These are phyloP conservation scores for Chaetodon trifasciatus DNA, from an alignment of 2,797 vertebrate species.

Conservation along the genomic window DNA sequence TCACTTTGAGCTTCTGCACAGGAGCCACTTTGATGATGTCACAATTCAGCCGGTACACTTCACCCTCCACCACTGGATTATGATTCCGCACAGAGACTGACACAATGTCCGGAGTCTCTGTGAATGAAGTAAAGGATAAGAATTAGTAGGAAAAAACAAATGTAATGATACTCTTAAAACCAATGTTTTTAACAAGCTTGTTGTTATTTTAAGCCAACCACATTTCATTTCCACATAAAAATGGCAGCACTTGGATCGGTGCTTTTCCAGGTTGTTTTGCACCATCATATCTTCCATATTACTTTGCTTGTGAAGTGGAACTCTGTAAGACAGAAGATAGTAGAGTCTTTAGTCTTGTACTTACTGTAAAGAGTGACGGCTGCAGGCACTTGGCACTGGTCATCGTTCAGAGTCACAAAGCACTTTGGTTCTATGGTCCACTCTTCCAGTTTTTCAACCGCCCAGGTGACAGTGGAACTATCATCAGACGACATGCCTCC, in stretches of 20 bases:
- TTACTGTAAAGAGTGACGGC: conserved; percentile 59
- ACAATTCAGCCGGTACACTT: conserved; percentile 47
- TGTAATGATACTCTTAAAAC: neutral
- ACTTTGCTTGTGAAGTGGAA: neutral
- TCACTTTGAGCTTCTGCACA: conserved; percentile 57
- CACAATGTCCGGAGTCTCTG: conserved; percentile 66
- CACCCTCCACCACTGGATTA: conserved; percentile 50
- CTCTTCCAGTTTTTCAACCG: neutral
- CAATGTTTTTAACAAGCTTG: neutral
- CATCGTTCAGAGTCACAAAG: accelerated
- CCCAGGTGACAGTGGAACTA: conserved; percentile 15
- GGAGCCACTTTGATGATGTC: conserved; percentile 69
- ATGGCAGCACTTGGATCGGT: neutral
- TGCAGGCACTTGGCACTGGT: accelerated
- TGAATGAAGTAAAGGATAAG: conserved; percentile 2
- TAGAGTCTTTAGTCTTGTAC: conserved; percentile 23
- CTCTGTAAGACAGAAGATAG: neutral
- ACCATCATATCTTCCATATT: neutral
- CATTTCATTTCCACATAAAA: neutral
- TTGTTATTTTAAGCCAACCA: neutral
- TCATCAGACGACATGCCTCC: too few species aligned
- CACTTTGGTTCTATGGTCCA: conserved; percentile 9
- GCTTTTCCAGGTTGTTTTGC: neutral
- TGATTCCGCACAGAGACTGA: conserved; percentile 13
- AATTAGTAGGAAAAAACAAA: neutral